Evolutionary conservation across 2,797 vertebrate genomes (phyloP).

Genomic region (Acipenser ruthenus): DNA sequence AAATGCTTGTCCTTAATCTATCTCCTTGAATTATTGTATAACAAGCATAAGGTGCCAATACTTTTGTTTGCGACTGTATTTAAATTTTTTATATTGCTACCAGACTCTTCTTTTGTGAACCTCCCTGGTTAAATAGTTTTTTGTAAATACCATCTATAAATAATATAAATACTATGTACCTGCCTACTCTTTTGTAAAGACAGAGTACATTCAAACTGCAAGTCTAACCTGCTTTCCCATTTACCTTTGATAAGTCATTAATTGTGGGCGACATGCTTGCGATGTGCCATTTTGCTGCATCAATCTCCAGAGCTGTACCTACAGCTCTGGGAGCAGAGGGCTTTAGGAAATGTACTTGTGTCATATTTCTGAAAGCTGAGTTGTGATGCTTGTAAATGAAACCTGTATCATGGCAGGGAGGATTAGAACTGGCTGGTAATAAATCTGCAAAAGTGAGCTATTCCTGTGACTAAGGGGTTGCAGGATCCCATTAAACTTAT

Average conservation of each 20-base stretch:
- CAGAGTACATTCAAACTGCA: too few species aligned
- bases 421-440: conserved; percentile 11
- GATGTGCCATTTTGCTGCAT: neutral
- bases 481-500: conserved; percentile 27
- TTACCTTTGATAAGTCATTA: neutral
- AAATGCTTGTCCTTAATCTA: too few species aligned
- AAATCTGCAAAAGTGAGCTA: conserved; percentile 12
- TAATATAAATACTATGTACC: too few species aligned
- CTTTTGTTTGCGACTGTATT: too few species aligned
- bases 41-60: too few species aligned
- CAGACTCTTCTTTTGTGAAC: too few species aligned
- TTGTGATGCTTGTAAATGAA: neutral
- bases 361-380: neutral
- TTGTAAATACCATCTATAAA: too few species aligned
- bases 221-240: too few species aligned
- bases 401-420: conserved; percentile 10
- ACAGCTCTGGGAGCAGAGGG: neutral
- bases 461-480: conserved; percentile 16
- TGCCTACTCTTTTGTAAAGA: too few species aligned
- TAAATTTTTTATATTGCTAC: too few species aligned
- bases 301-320: conserved; percentile 1
- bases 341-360: neutral
- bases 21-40: too few species aligned
- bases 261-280: neutral
- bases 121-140: too few species aligned